These are phyloP conservation scores for Meles meles DNA, from an alignment of 2,113 vertebrate genomes.

Conservation along the genomic window DNA sequence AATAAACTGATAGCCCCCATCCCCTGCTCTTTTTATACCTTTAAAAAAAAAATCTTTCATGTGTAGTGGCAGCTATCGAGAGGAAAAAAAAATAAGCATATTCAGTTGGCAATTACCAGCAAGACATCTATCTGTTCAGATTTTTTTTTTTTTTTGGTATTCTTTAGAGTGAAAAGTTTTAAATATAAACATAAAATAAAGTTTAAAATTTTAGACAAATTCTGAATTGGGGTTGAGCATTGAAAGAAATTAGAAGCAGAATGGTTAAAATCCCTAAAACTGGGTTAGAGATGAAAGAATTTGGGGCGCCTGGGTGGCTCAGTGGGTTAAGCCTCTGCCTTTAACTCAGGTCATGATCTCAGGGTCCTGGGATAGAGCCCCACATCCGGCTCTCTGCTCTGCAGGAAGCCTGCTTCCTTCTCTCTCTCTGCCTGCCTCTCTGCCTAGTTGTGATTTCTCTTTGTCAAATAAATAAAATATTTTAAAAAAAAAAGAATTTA, in stretches of 20 bases:
- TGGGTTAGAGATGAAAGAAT: slow-evolving; percentile 11
- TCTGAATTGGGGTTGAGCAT: neutral
- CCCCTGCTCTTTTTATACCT: neutral
- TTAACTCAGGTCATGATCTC: too few relatives aligned
- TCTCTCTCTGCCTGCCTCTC: too few relatives aligned
- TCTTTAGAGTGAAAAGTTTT: slow-evolving; percentile 3
- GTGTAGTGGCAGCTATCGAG: neutral
- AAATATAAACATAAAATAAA: neutral
- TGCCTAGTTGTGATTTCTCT: too few relatives aligned
- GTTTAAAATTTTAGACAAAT: slow-evolving; percentile 12
- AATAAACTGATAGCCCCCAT: neutral
- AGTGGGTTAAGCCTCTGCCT: too few relatives aligned
- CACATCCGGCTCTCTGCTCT: too few relatives aligned
- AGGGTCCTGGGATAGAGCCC: too few relatives aligned
- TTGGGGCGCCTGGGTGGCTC: too few relatives aligned
- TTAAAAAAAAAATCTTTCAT: neutral
- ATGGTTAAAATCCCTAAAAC: neutral
- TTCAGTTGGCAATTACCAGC: neutral
- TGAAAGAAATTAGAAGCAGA: slow-evolving; percentile 6
- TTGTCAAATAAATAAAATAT: too few relatives aligned
- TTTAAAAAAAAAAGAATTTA: slow-evolving; percentile 22
- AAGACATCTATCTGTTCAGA: neutral
- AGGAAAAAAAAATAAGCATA: neutral
- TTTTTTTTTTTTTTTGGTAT: neutral
- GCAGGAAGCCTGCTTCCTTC: too few relatives aligned